These are phyloP conservation scores for Speoplatyrhinus poulsoni DNA, from an alignment of 2,113 vertebrate genomes.

Conservation along the genomic window DNA sequence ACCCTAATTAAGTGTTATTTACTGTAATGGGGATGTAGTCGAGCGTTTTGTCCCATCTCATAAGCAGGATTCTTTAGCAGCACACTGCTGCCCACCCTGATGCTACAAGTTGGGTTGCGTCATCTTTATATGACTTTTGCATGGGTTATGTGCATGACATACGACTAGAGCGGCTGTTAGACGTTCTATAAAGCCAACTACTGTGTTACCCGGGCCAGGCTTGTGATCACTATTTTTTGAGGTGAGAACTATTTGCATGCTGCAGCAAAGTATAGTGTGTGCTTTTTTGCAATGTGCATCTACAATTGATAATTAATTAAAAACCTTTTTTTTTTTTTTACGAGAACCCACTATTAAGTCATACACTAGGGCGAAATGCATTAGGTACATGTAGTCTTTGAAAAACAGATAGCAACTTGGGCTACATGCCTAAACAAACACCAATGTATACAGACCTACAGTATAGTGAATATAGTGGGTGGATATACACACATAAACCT, in stretches of 20 bases:
- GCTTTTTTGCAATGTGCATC: conserved; percentile 51
- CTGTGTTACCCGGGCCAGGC: conserved; percentile 29
- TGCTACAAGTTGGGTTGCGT: conserved; percentile 13
- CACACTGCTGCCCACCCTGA: conserved; percentile 29
- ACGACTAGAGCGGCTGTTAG: conserved; percentile 45
- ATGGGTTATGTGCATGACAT: conserved; percentile 63
- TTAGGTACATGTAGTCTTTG: conserved; percentile 34
- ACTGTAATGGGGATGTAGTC: conserved; percentile 4
- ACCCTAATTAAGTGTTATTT: conserved; percentile 18
- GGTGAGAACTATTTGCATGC: conserved; percentile 65
- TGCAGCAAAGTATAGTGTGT: conserved; percentile 54
- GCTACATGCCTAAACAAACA: not conserved
- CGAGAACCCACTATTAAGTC: conserved; percentile 34
- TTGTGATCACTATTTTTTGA: conserved; percentile 6
- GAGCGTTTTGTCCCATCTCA: conserved; percentile 10
- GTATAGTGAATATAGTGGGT: conserved; percentile 47
- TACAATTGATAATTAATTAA: conserved; percentile 31
- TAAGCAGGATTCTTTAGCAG: conserved; percentile 20
- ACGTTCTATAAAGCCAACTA: conserved; percentile 41
- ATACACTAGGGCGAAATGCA: conserved; percentile 38
- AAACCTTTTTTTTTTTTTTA: conserved; percentile 28
- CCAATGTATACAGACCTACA: conserved; percentile 46
- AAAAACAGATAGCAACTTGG: not conserved
- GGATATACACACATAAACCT: conserved; percentile 32
- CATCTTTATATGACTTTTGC: conserved; percentile 57